Conservation (phyloP, 92 coral and sea anemone genomes). For the Bergia sp. region DNA sequence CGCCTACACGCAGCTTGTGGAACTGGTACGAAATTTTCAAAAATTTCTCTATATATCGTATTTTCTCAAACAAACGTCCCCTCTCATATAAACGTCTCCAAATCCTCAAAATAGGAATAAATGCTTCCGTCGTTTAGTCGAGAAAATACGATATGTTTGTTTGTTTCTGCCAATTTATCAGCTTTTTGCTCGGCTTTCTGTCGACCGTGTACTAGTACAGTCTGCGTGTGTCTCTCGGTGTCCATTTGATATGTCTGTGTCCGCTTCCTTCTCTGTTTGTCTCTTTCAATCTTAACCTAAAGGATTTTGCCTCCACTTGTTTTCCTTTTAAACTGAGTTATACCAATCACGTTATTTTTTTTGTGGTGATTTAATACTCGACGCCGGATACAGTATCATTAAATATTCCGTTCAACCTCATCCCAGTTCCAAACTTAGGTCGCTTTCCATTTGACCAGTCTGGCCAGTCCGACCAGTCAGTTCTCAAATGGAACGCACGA, state of each 20-base stretch:
- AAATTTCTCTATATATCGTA: background rate
- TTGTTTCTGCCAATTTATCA: background rate
- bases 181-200: background rate
- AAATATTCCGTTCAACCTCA: too few relatives aligned
- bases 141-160: background rate
- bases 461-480: too few relatives aligned
- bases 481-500: too few relatives aligned
- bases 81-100: background rate
- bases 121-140: too few relatives aligned
- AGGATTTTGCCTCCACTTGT: too few relatives aligned
- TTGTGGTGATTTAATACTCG: too few relatives aligned
- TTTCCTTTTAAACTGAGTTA: background rate
- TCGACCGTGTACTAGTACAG: background rate
- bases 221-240: background rate
- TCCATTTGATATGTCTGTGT: background rate
- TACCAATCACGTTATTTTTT: too few relatives aligned
- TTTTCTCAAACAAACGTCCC: background rate
- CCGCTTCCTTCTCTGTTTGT: background rate
- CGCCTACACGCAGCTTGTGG: conserved; percentile 92
- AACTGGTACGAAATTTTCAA: conserved; percentile 67
- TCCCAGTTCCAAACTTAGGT: too few relatives aligned
- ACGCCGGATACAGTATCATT: too few relatives aligned
- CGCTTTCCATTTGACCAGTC: too few relatives aligned
- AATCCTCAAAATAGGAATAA: too few relatives aligned
- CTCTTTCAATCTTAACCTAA: too few relatives aligned